Base-by-base conservation (phyloP, 2,797 vertebrate species). In the Microctenopoma stevenorrisi region DNA sequence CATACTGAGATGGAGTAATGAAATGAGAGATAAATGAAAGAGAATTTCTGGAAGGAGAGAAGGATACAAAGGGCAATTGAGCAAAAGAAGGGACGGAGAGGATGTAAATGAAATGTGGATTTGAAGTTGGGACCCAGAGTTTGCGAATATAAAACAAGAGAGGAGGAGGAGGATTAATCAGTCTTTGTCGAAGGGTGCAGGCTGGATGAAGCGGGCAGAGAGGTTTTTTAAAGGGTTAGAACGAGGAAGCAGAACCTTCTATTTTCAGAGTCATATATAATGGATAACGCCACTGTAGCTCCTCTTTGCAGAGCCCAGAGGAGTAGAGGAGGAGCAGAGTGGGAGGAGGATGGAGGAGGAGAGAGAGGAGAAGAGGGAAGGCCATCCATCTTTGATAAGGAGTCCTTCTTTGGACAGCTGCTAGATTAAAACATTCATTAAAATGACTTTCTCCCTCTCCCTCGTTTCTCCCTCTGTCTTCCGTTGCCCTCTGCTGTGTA, bases 221-320 rank as follows among this genome's bases (percentile, higher is more conserved):
- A 81, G 72, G 82, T 92, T 86, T 92, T 86, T 90, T 86, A 91
- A 91, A 88, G 86, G 81, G 79, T 85, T 88, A 79, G 89, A 91
- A 91, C 81, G 87, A 91, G 80, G 84, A 89, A 91, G 86, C 85
- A 86, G 83, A 88, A 88, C 77, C 74, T 83, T 92, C 91, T 92
- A 93, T 93, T 93, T 94, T 90, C 86, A 93, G 92, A 87, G 79
- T 90, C 90, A 93, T 94, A 81, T 92, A 93, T 93, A 93, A 94
- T 94, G 81, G 79, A 94, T 93, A 86, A 82, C 63, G 65, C 67
- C 76, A 83, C 85, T 90, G 90, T 90, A 91, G 84, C 87, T 90
- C 82, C 90, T 88, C 69, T 81, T 79, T 88, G 84, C 89, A 83
- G 72, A 87, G 85, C 86, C 84, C 83, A 87, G 80, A 77, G 73